Base-by-base conservation (phyloP, 92 coral and sea anemone species). In the Parazoanthus swiftii region DNA sequence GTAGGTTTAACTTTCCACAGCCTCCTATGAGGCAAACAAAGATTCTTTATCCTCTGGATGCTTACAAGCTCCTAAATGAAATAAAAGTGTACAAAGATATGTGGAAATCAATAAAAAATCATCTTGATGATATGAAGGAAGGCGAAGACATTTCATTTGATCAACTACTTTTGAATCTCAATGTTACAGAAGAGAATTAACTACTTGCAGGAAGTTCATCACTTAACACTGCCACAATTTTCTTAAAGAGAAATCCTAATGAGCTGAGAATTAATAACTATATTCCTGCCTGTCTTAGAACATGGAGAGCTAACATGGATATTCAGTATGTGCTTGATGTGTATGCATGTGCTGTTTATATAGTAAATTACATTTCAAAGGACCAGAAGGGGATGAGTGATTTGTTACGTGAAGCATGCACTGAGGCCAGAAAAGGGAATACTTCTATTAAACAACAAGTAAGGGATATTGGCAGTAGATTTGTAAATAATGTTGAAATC, bases 381-480 rank as follows among this genome's bases (percentile, higher is more conserved):
- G 89, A 59, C 25, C 89, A 86, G 68, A 86, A 86, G 73, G 89
- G 89, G 18, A 86, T 86, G 83, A 73, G 89, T 86, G 89, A 86
- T 48, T 74, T 86, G 74, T 74, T 86, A 68, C 59, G 83, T 42
- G 58, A 75, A 73, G 89, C 89, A 80, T 91, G 93, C 56, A 80
- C 73, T 81, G 90, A 91, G 76, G 91, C 90, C 3, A 91, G 87
- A 90, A 15, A 81, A 81, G 91, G 91, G 18, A 90, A 90, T 81
- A 46, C 77, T 16, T 59, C 38, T 66, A 78, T 79, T 42, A 90
- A 86, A 65, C 93, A 90, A 37, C 90, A 88, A 29, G 33, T 29
- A 29, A 29, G 33, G 33, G 33, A 29, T 29, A 29, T 29, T 29
- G 33, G 33, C 33, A 29, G 33, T 29, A 29, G 33, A 29, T 29